phyloP scores from a whole-genome alignment of 2,113 vertebrate genomes.

The Corvus moneduloides region DNA sequence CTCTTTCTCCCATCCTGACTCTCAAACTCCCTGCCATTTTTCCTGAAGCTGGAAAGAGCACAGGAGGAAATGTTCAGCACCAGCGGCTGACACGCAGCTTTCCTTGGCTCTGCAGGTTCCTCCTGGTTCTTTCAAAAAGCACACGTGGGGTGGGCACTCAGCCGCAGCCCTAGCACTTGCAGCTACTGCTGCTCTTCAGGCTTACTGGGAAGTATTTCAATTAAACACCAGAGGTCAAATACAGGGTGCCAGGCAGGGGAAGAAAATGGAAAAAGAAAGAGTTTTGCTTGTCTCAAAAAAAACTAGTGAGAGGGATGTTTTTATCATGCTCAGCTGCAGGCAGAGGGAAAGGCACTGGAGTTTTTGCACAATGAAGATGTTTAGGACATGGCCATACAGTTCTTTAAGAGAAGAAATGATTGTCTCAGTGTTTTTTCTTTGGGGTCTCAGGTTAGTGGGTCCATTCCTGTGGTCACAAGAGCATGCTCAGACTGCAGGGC shows the following conservation, averaged over 20 bases:
- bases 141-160: rapidly evolving
- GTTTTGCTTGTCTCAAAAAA: not conserved
- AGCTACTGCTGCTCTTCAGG: not conserved
- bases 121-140: not conserved
- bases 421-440: not conserved
- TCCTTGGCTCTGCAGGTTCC: not conserved
- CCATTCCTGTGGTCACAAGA: not conserved
- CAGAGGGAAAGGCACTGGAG: not conserved
- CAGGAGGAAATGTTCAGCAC: not conserved
- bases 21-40: not conserved
- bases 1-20: not conserved
- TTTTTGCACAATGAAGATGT: not conserved
- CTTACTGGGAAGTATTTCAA: not conserved
- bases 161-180: not conserved
- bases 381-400: not conserved
- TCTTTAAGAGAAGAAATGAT: not conserved
- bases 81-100: not conserved
- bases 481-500: not conserved
- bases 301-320: not conserved
- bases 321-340: not conserved
- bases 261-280: not conserved
- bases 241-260: not conserved
- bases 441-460: not conserved
- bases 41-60: not conserved
- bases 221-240: not conserved